Percentiles rank a stretch among this genome's conserved stretches.
Conservation (phyloP, 2,113 vertebrate genomes). For the Siniperca knerii region DNA sequence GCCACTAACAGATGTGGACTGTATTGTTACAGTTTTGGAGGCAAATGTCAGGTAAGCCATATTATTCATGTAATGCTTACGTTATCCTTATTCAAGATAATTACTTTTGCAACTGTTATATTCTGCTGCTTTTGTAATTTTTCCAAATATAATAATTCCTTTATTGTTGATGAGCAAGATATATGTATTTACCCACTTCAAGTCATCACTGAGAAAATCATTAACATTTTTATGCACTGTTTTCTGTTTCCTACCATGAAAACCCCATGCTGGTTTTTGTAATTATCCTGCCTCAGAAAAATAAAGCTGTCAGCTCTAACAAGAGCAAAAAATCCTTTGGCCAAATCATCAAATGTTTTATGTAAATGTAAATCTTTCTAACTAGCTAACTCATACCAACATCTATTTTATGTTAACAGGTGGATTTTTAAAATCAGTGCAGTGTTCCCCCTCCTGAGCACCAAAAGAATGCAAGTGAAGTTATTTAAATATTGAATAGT, state of each 20-base stretch:
- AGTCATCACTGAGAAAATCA: neutral
- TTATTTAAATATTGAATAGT: neutral
- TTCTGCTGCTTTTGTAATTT: neutral
- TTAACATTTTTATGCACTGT: neutral
- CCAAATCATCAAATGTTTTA: neutral
- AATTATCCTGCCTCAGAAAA: neutral
- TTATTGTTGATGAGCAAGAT: neutral
- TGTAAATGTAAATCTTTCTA: neutral
- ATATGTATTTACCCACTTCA: neutral
- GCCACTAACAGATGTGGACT: neutral
- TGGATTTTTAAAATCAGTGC: neutral
- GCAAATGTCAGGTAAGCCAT: neutral
- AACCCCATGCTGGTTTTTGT: slow-evolving; percentile 4
- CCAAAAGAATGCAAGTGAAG: neutral
- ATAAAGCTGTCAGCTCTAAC: neutral
- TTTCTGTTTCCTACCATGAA: neutral
- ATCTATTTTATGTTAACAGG: neutral
- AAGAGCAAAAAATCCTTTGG: neutral
- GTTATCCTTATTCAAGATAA: neutral
- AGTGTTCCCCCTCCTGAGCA: neutral
- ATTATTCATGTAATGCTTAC: neutral
- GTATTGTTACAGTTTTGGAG: neutral
- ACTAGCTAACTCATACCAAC: neutral
- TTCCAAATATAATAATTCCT: neutral
- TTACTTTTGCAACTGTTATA: neutral